Base-by-base conservation (phyloP, 2,888 invertebrate species). In the Dicyrtoma fusca region DNA sequence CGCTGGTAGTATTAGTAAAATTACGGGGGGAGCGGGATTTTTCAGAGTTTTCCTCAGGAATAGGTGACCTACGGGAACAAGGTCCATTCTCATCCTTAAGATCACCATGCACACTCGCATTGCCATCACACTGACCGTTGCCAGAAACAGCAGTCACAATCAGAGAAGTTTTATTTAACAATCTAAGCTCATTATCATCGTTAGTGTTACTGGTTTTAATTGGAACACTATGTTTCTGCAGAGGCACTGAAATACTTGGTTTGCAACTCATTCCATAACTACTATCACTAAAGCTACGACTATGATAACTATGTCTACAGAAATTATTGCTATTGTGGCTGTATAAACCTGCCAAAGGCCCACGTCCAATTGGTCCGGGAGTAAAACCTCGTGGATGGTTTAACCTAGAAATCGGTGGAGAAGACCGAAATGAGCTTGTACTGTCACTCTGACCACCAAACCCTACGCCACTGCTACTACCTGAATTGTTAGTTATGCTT, bases 51-150 rank as follows among this genome's bases (percentile, higher is more conserved):
- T 49, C 51, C 73, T 79, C 79, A n/a, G 79, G 77, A 73, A 79
- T 79, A 59, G 77, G 77, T 59, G 79, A 78, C 79, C 79, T 79
- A 74, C 72, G 74, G 65, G 71, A 75, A 71, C 71, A 78, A 71
- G 55, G 65, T 51, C 49, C 65, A 65, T 65, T 55, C 53, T 66
- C 53, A 21, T 34, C 55, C 61, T 65, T 62, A 14, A 21, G 63
- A 64, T 68, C 34, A 73, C 69, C 73, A 75, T 74, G 73, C 64
- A 74, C 65, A 71, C 53, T 51, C 23, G 51, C 17, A 51, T 55
- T 66, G 44, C 42, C 55, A 45, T 25, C 34, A 26, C 34, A 55
- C 17, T 26, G 17, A 66, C 49, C 26, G 26, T 26, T 26, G 21
- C 17, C 55, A 44, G 17, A 55, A 49, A 53, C 44, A 63, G 63